Conservation (phyloP, 2,113 vertebrate genomes). For the Fregetta grallaria region DNA sequence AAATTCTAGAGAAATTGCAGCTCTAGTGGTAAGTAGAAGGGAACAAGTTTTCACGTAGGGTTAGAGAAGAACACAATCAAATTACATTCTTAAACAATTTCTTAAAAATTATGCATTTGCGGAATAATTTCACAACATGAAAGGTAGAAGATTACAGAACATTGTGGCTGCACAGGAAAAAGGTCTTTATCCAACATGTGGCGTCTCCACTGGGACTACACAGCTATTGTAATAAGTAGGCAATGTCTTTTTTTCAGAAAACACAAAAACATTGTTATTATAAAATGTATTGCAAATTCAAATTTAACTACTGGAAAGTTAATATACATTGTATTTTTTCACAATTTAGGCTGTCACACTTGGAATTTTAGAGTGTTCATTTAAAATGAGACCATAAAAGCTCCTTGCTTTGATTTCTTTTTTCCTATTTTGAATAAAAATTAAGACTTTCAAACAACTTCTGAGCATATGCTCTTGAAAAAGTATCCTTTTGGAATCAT, state of each 20-base stretch:
- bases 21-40: neutral
- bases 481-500: neutral
- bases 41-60: neutral
- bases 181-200: neutral
- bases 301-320: neutral
- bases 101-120: neutral
- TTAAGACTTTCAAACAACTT: neutral
- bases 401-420: neutral
- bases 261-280: neutral
- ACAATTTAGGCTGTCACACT: neutral
- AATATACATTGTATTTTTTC: neutral
- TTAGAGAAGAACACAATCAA: neutral
- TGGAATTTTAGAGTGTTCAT: neutral
- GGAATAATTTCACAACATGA: neutral
- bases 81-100: neutral
- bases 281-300: neutral
- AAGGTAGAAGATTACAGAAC: neutral
- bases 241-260: neutral
- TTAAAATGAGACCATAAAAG: neutral
- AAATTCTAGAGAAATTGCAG: neutral
- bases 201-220: neutral
- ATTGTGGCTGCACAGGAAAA: neutral
- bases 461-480: neutral
- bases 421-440: neutral
- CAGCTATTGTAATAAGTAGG: neutral